phyloP scores from a whole-genome alignment of 1,140 invertebrate genomes.

The Drosophila murphyi region DNA sequence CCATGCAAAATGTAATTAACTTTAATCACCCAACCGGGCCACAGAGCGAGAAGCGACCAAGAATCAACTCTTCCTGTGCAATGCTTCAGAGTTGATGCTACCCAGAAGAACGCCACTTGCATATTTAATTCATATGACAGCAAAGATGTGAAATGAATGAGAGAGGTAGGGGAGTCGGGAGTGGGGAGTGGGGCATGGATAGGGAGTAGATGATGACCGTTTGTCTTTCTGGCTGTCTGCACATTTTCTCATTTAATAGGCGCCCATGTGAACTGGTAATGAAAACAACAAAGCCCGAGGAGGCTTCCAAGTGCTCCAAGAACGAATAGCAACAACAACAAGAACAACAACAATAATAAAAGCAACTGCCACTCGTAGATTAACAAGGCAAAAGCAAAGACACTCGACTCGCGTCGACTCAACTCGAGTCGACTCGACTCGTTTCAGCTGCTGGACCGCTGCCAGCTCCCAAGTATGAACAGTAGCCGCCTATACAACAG shows the following conservation, averaged over 20 bases:
- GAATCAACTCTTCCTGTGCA: background rate
- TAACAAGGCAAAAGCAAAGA: conserved; percentile 75
- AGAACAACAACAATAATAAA: conserved; percentile 11
- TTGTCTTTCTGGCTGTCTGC: conserved; percentile 77
- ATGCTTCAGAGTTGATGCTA: conserved; percentile 6
- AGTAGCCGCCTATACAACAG: conserved; percentile 44
- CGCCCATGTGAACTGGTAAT: conserved; percentile 76
- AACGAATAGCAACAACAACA: conserved; percentile 30
- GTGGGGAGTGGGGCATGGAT: background rate
- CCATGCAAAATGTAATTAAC: conserved; percentile 81
- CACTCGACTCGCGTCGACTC: conserved; percentile 41
- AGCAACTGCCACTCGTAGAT: conserved; percentile 66
- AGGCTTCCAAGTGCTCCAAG: conserved; percentile 52
- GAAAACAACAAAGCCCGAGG: conserved; percentile 80
- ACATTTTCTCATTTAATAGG: conserved; percentile 81
- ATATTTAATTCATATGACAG: conserved; percentile 78
- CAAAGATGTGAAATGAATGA: conserved; percentile 24
- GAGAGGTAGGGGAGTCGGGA: background rate
- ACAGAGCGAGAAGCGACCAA: conserved; percentile 12
- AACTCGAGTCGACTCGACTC: no score
- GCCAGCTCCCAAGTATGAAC: conserved; percentile 54
- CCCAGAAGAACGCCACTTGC: conserved; percentile 48
- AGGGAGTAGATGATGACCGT: conserved; percentile 29
- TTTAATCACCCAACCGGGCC: conserved; percentile 71
- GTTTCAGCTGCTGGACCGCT: conserved; percentile 57